These are phyloP conservation scores for Pseudoatta argentina DNA, from an alignment of 1,140 invertebrate species.

Conservation along the genomic window DNA sequence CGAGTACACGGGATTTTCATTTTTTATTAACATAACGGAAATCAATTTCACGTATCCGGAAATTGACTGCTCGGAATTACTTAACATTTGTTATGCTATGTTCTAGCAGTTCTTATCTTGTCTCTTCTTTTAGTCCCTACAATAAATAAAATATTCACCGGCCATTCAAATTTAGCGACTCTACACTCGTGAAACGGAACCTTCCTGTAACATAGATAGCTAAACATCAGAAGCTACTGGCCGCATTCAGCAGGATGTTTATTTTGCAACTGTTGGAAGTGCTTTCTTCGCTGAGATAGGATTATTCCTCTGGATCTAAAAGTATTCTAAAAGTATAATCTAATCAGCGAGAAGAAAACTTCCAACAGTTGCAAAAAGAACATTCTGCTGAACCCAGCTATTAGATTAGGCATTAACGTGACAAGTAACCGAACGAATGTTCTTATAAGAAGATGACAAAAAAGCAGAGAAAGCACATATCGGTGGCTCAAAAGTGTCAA, in stretches of 20 bases:
- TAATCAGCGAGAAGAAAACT: too few relatives aligned
- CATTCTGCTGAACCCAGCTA: neutral
- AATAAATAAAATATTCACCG: constrained; percentile 5
- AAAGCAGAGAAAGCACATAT: neutral
- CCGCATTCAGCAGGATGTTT: too few relatives aligned
- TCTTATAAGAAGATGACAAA: neutral
- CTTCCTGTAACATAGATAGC: neutral
- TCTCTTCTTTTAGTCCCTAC: neutral
- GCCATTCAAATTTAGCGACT: neutral
- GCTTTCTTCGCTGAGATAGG: too few relatives aligned
- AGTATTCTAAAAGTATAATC: too few relatives aligned
- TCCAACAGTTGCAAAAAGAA: too few relatives aligned
- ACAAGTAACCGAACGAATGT: neutral
- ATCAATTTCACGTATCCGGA: constrained; percentile 21
- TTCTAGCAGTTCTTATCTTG: neutral
- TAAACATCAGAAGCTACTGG: neutral
- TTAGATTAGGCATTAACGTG: neutral
- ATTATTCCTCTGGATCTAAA: too few relatives aligned
- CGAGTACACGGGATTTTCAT: neutral
- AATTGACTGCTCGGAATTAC: constrained; percentile 2
- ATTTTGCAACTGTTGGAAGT: too few relatives aligned
- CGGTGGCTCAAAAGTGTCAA: neutral
- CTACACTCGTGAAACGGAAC: neutral
- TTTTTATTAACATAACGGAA: constrained; percentile 35
- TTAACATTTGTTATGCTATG: neutral